Base-by-base conservation (phyloP, 1,140 invertebrate species). In the Anthonomus grandis region DNA sequence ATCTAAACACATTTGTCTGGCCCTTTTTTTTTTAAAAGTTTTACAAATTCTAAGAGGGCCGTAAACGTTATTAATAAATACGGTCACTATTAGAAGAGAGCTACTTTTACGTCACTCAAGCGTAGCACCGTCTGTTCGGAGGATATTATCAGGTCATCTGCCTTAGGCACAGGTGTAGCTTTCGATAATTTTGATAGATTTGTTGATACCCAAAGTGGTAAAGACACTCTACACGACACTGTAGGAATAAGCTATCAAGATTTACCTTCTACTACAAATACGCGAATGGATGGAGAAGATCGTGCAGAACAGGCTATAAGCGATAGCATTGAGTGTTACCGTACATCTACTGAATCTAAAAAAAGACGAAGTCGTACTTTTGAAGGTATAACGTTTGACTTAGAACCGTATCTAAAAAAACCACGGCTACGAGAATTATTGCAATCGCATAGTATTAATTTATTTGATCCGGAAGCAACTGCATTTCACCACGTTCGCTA, bases 211-310 rank as follows among this genome's bases (percentile, higher is more conserved):
- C 9, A 37, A 8, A 64, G 21, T 57, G 75, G 75, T 17, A 75
- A 73, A 62, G 70, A 74, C 53, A 78, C 74, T n/a, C 34, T 77
- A 37, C 74, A 77, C 57, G 76, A 77, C 41, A 78, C 74, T 4
- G 75, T 77, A 3, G 74, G 75, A 3, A 76, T 78, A 8, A 73
- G 71, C 37, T 75, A 12, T 42, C 55, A 51, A 46, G 23, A 52
- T 23, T 17, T 41, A 2, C 19, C 13, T 37, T 37, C 19, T 23
- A n/a, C 27, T 48, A 22, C 47, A 1, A 22, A 48, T 46, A 37
- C 13, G n/a, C n/a, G n/a, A 46, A 45, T 45, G 3, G 1, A 5
- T 54, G 18, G 8, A 17, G 24, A 22, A 21, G 5, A 21, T 39
- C 22, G 13, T 18, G 23, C 34, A 37, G n/a, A 6, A 9, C 3